phyloP scores from a whole-genome alignment of 2,888 invertebrate species.

The Drosophila kokeensis region DNA sequence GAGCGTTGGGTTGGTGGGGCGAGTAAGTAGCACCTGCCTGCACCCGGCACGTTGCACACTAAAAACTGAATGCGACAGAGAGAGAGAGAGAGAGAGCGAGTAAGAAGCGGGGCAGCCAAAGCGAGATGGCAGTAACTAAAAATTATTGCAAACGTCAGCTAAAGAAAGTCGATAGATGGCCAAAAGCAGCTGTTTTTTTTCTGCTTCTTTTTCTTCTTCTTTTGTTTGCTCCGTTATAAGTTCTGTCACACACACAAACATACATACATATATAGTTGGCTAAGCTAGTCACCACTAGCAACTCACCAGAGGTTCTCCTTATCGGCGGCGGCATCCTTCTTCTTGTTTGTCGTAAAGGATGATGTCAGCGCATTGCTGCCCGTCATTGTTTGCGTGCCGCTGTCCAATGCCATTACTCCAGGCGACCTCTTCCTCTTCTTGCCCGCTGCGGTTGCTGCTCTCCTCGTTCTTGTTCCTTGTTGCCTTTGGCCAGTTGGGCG shows the following conservation, averaged over 20 bases:
- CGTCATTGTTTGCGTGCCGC: constrained; percentile 82
- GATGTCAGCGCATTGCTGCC: constrained; percentile 84
- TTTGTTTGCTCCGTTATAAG: constrained; percentile 6
- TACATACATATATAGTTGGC: neutral
- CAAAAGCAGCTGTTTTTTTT: constrained; percentile 42
- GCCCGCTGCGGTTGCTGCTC: neutral
- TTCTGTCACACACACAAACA: neutral
- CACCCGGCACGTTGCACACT: constrained; percentile 14
- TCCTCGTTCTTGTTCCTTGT: constrained; percentile 11
- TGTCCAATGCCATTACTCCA: constrained; percentile 81
- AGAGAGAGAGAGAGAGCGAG: neutral
- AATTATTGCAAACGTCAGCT: constrained; percentile 69
- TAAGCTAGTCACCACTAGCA: neutral
- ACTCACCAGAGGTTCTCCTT: constrained; percentile 84
- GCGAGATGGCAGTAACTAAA: constrained; percentile 21
- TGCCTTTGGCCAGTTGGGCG: constrained; percentile 20
- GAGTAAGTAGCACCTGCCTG: constrained; percentile 19
- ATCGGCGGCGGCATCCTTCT: constrained; percentile 83
- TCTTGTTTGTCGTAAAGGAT: constrained; percentile 83
- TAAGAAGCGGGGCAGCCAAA: neutral
- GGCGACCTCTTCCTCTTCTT: constrained; percentile 26
- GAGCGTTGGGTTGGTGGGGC: constrained; percentile 22
- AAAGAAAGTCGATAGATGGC: constrained; percentile 54
- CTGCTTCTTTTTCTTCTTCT: neutral
- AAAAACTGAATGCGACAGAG: neutral